A percentile compares a stretch with the other conserved stretches of the same genome.
phyloP scores from a whole-genome alignment of 2,888 invertebrate genomes.

The Lysandra bellargus region DNA sequence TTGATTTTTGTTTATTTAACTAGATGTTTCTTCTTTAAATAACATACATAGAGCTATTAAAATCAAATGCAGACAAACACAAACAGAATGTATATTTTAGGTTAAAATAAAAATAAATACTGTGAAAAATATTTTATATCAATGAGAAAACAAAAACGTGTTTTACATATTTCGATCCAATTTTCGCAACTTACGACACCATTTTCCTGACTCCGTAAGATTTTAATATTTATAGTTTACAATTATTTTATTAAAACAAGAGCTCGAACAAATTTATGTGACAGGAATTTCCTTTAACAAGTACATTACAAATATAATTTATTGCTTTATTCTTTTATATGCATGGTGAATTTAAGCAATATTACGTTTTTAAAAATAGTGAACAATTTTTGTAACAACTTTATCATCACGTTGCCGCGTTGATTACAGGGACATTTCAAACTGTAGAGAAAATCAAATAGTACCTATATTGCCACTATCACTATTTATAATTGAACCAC shows the following conservation, averaged over 20 bases:
- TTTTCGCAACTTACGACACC: constrained; percentile 13
- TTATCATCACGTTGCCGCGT: constrained; percentile 7
- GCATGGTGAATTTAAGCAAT: not conserved
- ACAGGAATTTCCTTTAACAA: constrained; percentile 27
- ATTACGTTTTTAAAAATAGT: not conserved
- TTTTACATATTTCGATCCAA: constrained; percentile 23
- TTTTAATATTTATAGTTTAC: constrained; percentile 6
- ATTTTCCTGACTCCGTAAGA: not conserved
- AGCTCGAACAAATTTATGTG: constrained; percentile 25
- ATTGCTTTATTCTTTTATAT: constrained; percentile 8
- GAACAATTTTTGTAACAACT: not conserved
- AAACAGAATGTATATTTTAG: not conserved
- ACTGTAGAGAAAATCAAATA: not conserved
- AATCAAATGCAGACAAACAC: not conserved
- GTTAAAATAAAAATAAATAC: not conserved
- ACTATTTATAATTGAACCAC: too few relatives aligned
- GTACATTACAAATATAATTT: constrained; percentile 28
- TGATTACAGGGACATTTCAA: not conserved
- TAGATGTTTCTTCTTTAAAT: too few relatives aligned
- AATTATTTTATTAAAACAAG: constrained; percentile 26
- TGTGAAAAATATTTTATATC: not conserved
- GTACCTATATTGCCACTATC: not conserved
- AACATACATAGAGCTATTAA: not conserved
- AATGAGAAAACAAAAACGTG: not conserved
- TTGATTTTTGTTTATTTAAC: not conserved